Base-by-base conservation (phyloP, 2,888 invertebrate species). In the Gerris lacustris region DNA sequence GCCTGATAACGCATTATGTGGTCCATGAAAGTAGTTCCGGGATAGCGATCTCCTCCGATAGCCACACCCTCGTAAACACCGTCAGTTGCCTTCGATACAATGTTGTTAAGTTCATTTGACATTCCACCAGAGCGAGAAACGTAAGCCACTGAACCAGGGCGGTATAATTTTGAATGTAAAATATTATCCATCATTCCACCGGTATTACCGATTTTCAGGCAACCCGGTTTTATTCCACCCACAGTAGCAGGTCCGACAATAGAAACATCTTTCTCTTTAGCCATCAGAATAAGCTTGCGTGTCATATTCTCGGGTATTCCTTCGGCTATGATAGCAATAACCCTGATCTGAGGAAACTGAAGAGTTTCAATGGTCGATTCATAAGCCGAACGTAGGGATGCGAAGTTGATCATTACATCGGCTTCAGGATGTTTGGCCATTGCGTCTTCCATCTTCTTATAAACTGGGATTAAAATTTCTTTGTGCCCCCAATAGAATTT, bases 151-250 rank as follows among this genome's bases (percentile, higher is more conserved):
- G 96, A 89, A 77, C 99, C 99, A 0, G 97, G 91, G 45, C 99
- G 84, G 82, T 98, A 99, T 15, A 99, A 85, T 80, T 96, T 96
- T 75, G 97, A 97, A 79, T 97, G 93, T 1, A 99, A 83, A 76
- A 99, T 96, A 80, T 99, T 99, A 81, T 99, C 99, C 85, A 99
- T 91, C 98, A 99, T 99, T 72, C 99, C 99, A 15, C 98, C 99
- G 0, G 99, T 99, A 84, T 99, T 99, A 71, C 97, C 97, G 77
- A 99, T 99, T 83, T 98, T 99, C 82, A 99, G 97, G 80, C 97
- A 96, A 1, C 98, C 99, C 0, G 99, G 98, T 78, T 98, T 97
- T 71, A 99, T 91, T 6, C 98, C 99, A 67, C 99, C 99, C 63
- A 99, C 94, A 0, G 94, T 94, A 0, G 96, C 96, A 0, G 97